Percentiles rank a stretch among this genome's conserved stretches.
phyloP scores from a whole-genome alignment of 2,888 invertebrate genomes.

The Cetonia aurata region DNA sequence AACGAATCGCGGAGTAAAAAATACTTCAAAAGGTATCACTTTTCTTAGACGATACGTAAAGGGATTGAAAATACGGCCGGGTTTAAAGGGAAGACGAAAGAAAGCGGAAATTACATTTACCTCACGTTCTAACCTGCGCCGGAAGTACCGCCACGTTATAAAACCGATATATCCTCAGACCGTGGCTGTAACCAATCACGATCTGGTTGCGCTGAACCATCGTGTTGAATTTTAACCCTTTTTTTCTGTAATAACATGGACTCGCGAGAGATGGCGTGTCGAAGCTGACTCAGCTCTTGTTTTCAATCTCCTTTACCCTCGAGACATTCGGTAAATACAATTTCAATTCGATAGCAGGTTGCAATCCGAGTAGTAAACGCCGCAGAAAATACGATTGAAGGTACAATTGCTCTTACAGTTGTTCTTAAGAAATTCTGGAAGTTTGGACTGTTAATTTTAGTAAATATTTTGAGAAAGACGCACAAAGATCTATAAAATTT shows the following conservation, averaged over 20 bases:
- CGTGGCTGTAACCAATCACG: constrained; percentile 33
- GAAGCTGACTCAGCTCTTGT: neutral
- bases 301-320: constrained; percentile 2
- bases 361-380: neutral
- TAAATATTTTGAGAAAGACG: too few species aligned
- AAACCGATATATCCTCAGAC: constrained; percentile 27
- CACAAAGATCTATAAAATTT: too few species aligned
- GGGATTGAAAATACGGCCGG: constrained; percentile 21
- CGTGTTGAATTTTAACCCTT: constrained; percentile 17
- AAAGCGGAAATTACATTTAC: constrained; percentile 58
- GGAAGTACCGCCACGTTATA: constrained; percentile 52
- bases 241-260: neutral
- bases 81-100: constrained; percentile 54
- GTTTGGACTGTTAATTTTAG: too few species aligned
- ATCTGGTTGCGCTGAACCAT: constrained; percentile 5
- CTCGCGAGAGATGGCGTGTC: constrained; percentile 28
- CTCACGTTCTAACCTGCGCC: constrained; percentile 55
- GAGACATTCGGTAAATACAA: constrained; percentile 11
- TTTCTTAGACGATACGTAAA: neutral
- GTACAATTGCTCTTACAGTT: neutral
- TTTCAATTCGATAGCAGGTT: constrained; percentile 5
- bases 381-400: neutral
- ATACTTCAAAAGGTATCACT: too few species aligned
- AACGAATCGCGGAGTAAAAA: too few species aligned
- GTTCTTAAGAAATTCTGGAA: neutral